Evolutionary conservation across 2,113 vertebrate species (phyloP).

Genomic region (Tupaia tana): DNA sequence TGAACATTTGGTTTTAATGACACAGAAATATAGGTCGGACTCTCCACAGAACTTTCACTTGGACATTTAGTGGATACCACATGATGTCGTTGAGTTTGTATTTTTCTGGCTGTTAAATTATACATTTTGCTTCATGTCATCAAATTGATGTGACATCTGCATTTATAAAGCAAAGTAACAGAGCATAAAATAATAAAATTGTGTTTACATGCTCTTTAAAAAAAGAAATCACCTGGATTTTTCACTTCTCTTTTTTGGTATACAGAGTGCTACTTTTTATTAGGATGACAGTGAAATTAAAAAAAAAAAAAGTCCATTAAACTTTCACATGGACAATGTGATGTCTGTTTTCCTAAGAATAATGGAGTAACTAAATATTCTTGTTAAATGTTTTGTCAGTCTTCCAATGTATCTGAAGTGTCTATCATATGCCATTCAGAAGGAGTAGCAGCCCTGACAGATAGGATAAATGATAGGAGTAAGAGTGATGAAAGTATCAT

Average conservation of each 20-base stretch:
- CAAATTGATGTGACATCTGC: background rate
- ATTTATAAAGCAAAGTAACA: conserved; percentile 5
- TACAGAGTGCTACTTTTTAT: background rate
- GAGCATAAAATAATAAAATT: conserved; percentile 35
- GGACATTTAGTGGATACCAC: background rate
- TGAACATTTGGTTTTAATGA: background rate
- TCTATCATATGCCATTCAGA: conserved; percentile 18
- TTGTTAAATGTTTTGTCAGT: conserved; percentile 25
- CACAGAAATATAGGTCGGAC: background rate
- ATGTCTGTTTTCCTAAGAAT: background rate
- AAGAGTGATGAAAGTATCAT: background rate
- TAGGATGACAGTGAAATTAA: background rate
- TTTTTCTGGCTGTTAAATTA: background rate
- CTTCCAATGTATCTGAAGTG: background rate
- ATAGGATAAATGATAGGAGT: background rate
- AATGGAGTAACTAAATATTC: background rate
- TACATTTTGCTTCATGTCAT: background rate
- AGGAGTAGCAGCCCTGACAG: background rate
- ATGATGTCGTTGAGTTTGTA: background rate
- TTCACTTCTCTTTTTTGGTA: background rate
- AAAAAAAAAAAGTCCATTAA: background rate
- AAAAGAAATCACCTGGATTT: background rate
- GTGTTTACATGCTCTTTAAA: background rate
- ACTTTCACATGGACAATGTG: background rate
- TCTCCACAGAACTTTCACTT: background rate